Evolutionary conservation across 35 echinoderm and acorn worm species (phyloP), one percentile per base, ranked within the genome.

Genomic region (Acanthaster planci): DNA sequence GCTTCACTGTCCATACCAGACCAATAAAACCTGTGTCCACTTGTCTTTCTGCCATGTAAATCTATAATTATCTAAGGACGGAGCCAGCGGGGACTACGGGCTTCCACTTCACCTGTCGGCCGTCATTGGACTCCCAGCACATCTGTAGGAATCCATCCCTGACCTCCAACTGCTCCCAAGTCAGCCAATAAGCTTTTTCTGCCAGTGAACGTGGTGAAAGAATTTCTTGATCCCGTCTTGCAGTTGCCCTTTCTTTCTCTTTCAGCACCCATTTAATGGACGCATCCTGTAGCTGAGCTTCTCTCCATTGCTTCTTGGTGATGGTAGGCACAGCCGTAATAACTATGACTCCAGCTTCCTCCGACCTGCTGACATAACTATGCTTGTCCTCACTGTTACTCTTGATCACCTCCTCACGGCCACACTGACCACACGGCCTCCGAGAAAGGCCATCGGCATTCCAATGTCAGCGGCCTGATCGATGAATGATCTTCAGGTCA

Each of bases 1-100:
- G 89, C 87, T 47, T 89, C 39, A 26, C 21, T 51, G 2, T 29
- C 23, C 47, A 83, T 79, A 8, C 92, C 81, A 9, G 32, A 8
- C 92, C 81, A 86, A 39, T 80, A 85, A 81, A 55, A 93, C 38
- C 77, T 55, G 67, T 93, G 86, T 47, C 80, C 91, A 19, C 52
- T 54, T 39, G 91, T 55, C 38, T 52, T 57, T 0, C 53, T 26
- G 4, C 80, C 86, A 76, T 93, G 91, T 26, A 89, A 51, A 39
- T 93, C 86, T 31, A 59, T 32, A 18, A 86, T 4, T 47, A 94
- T 47, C 1, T 52, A 22, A 27, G 55, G 8, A 19, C 83, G 38
- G n/a, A 89, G 39, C 18, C 19, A 8, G 34, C 37, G 2, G 88
- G 88, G 21, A 95, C 14, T 18, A 95, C 75, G 15, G 90, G 44